Evolutionary conservation across 2,113 vertebrate species (phyloP), one percentile per base, ranked within the genome.

Genomic region (Burhinus bistriatus): DNA sequence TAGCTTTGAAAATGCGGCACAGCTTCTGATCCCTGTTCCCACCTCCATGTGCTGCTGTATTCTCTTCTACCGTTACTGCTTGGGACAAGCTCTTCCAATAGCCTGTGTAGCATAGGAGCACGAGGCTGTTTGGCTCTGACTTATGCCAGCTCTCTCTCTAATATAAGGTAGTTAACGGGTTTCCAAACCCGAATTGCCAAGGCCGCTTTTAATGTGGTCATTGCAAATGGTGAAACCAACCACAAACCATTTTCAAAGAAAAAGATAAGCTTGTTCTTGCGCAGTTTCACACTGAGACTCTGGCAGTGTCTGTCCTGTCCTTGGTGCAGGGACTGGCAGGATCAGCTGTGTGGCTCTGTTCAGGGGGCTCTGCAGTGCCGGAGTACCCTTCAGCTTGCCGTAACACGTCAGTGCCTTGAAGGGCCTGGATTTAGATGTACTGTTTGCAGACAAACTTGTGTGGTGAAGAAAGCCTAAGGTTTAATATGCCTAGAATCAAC

Each of bases 51-150:
- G n/a, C 21, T 45, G 51, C 30, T 30, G 21, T 13, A 1, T 47
- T 19, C 64, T 61, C 18, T n/a, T 25, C 62, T 54, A 0, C 27
- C 2, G 36, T 19, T 21, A 8, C 71, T 29, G 44, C 44, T 15
- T 3, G 6, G 40, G 47, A 32, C 11, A 21, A 55, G 42, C 40
- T 55, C 57, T 32, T 62, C 57, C 62, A 26, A 49, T 1, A 30
- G 9, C 34, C 29, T 0, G 1, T 11, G 32, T 29, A 7, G 23
- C 1, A 19, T 1, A 12, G 49, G 72, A 65, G 42, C 15, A 11
- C 1, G 11, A 21, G 51, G 59, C 78, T 58, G 11, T 73, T 45
- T 36, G 38, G 22, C 45, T 44, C 8, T 17, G 25, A 6, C 20
- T 44, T 21, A 8, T 2, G 18, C 52, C 26, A 58, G 44, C 16